These are phyloP conservation scores for Bubo scandiacus DNA, from an alignment of 2,113 vertebrate species.

Conservation along the genomic window DNA sequence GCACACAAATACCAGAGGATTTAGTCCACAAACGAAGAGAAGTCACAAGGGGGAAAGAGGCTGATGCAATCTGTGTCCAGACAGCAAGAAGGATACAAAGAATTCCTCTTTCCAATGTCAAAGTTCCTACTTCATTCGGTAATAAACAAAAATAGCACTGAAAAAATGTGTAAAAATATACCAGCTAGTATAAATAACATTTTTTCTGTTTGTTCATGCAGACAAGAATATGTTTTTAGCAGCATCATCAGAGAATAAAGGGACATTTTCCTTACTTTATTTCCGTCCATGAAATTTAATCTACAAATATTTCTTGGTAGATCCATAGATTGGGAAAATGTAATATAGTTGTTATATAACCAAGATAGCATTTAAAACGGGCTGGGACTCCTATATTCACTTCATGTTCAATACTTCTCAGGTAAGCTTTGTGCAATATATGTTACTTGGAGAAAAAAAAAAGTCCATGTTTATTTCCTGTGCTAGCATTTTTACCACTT, in stretches of 20 bases:
- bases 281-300: not conserved
- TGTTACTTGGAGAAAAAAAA: not conserved
- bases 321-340: not conserved
- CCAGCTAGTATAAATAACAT: not conserved
- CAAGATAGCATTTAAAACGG: not conserved
- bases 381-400: not conserved
- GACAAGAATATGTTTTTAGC: not conserved
- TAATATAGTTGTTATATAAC: not conserved
- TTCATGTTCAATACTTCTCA: not conserved
- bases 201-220: not conserved
- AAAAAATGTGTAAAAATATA: not conserved
- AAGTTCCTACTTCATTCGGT: not conserved
- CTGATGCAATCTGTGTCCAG: not conserved
- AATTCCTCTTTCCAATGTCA: not conserved
- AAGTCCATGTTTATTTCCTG: not conserved
- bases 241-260: not conserved
- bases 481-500: not conserved
- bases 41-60: not conserved
- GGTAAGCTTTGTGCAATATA: not conserved
- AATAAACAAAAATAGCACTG: not conserved
- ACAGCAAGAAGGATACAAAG: not conserved
- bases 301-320: not conserved
- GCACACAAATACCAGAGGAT: not conserved
- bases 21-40: not conserved
- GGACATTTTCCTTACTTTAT: not conserved